Conservation (phyloP, 2,888 invertebrate genomes). For the Rhamphomyia laevipes region DNA sequence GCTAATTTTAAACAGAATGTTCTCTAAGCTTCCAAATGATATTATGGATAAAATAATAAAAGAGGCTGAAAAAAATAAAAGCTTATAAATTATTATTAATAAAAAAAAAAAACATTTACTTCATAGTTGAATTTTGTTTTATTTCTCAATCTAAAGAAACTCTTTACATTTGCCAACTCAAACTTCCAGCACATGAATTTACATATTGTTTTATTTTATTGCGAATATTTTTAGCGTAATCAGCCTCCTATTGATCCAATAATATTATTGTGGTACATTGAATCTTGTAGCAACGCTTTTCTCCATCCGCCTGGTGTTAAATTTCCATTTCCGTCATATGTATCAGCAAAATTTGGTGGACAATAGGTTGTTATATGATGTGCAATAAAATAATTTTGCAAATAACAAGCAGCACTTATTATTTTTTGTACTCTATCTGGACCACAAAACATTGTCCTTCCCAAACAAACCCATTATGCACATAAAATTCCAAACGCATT, state of each 20-base stretch:
- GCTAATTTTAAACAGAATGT: neutral
- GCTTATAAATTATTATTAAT: too few species aligned
- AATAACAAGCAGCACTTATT: neutral
- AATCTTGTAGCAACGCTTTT: neutral
- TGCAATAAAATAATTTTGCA: neutral
- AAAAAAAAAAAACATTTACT: neutral
- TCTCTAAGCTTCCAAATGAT: neutral
- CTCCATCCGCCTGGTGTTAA: slow-evolving; percentile 10
- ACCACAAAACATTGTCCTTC: neutral
- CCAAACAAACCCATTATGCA: too few species aligned
- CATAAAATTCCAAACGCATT: too few species aligned
- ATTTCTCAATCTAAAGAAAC: too few species aligned
- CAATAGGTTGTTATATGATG: neutral
- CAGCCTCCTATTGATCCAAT: neutral
- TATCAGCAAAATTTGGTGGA: neutral
- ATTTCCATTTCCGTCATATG: neutral
- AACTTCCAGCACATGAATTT: neutral
- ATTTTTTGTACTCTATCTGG: neutral
- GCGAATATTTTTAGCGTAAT: neutral
- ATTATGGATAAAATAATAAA: neutral
- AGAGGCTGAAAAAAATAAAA: neutral
- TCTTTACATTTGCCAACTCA: neutral
- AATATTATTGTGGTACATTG: neutral
- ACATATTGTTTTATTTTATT: neutral
- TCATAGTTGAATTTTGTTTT: neutral